Evolutionary conservation across 1,140 invertebrate genomes (phyloP).

Genomic region (Cydia strobilella): DNA sequence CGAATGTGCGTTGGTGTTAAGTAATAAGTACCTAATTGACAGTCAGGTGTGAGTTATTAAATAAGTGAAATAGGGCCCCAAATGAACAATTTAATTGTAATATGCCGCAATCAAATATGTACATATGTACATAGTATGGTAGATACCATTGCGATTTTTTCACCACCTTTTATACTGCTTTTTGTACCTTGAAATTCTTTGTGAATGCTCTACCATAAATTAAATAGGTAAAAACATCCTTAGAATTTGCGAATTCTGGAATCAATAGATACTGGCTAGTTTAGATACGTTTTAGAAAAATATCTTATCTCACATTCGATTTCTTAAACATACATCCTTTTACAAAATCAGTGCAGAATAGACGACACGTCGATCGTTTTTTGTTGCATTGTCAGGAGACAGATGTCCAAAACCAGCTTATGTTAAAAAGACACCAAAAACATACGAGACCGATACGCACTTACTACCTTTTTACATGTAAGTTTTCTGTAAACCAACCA

Average conservation of each 20-base stretch:
- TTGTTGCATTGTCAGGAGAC: conserved; percentile 47
- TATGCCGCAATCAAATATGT: too few relatives aligned
- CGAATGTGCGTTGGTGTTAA: too few relatives aligned
- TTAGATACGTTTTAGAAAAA: neutral
- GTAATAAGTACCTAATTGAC: too few relatives aligned
- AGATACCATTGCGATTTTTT: too few relatives aligned
- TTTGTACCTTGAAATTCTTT: too few relatives aligned
- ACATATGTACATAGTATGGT: too few relatives aligned
- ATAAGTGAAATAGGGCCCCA: too few relatives aligned
- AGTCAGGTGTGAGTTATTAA: too few relatives aligned
- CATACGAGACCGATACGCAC: neutral
- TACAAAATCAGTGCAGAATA: neutral
- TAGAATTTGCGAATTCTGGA: neutral
- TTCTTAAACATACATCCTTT: neutral
- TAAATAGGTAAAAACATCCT: neutral
- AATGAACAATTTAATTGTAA: too few relatives aligned
- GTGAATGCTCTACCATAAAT: neutral
- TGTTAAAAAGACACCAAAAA: conserved; percentile 34
- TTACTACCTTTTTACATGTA: neutral
- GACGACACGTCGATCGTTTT: conserved; percentile 43
- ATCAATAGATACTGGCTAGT: neutral
- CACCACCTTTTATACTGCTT: too few relatives aligned
- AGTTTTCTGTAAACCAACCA: conserved; percentile 35
- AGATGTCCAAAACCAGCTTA: conserved; percentile 42
- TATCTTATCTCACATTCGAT: neutral